A percentile compares a stretch with the other conserved stretches of the same genome.
phyloP scores from a whole-genome alignment of 2,888 invertebrate species.

The Cerceris rybyensis region DNA sequence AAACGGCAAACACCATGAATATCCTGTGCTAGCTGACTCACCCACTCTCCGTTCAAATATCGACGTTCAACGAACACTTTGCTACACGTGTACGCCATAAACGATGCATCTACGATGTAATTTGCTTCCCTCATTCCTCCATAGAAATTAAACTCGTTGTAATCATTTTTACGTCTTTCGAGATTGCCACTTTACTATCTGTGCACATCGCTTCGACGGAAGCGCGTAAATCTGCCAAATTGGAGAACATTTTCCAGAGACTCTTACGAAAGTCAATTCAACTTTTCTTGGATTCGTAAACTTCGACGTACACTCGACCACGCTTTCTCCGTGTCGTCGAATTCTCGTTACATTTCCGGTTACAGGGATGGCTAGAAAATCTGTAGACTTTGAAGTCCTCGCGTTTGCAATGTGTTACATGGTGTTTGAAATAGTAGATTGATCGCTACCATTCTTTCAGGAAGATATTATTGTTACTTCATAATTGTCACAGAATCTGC shows the following conservation, averaged over 20 bases:
- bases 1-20: slow-evolving; percentile 7
- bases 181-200: neutral
- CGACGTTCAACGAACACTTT: slow-evolving; percentile 10
- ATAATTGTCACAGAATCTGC: too few relatives aligned
- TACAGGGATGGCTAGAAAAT: neutral
- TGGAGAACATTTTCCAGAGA: too few relatives aligned
- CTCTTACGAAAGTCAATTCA: too few relatives aligned
- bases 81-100: neutral
- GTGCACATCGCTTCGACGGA: neutral
- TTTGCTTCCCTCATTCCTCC: neutral
- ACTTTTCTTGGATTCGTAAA: too few relatives aligned
- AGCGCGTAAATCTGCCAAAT: neutral
- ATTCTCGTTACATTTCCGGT: neutral
- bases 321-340: neutral
- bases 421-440: too few relatives aligned
- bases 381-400: too few relatives aligned
- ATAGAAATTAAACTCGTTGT: neutral
- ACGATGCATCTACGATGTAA: neutral
- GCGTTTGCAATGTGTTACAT: too few relatives aligned
- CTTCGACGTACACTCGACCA: too few relatives aligned
- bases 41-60: slow-evolving; percentile 13
- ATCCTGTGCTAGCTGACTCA: neutral
- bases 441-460: too few relatives aligned
- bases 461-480: too few relatives aligned
- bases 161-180: neutral